These are phyloP conservation scores for Acipenser transmontanus DNA, from an alignment of 2,797 vertebrate genomes.

Conservation along the genomic window DNA sequence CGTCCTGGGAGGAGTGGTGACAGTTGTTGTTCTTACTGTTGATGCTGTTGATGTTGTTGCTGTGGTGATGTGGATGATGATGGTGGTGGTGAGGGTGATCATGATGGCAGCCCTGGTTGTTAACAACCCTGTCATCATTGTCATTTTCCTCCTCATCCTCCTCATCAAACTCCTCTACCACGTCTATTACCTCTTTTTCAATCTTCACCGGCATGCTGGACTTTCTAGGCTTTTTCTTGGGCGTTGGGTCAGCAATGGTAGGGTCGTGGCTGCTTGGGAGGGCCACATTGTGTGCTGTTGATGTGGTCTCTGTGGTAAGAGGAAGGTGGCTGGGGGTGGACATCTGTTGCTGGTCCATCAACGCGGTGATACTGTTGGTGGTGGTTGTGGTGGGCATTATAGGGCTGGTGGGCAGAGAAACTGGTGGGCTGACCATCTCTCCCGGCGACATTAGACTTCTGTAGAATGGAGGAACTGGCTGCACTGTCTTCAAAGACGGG, in stretches of 20 bases:
- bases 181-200: slow-evolving; percentile 81
- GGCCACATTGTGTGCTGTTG: slow-evolving; percentile 53
- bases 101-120: slow-evolving; percentile 18
- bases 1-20: slow-evolving; percentile 88
- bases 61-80: slow-evolving; percentile 22
- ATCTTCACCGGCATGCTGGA: slow-evolving; percentile 91
- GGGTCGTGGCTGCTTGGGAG: slow-evolving; percentile 58
- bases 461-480: slow-evolving; percentile 76
- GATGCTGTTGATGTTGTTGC: slow-evolving; percentile 61
- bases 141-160: slow-evolving; percentile 91
- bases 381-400: slow-evolving; percentile 59
- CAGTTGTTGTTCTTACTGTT: slow-evolving; percentile 60
- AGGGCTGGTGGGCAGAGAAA: slow-evolving; percentile 67
- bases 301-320: slow-evolving; percentile 48
- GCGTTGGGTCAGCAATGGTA: slow-evolving; percentile 46
- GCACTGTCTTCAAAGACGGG: slow-evolving; percentile 70
- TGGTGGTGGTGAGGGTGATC: background rate
- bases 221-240: slow-evolving; percentile 87
- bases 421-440: slow-evolving; percentile 69
- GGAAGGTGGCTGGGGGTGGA: slow-evolving; percentile 35
- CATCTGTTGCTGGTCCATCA: slow-evolving; percentile 44
- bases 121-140: slow-evolving; percentile 17
- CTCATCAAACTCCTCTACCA: slow-evolving; percentile 87
- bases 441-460: slow-evolving; percentile 67
- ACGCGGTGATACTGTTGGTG: slow-evolving; percentile 54